Evolutionary conservation across 2,797 vertebrate genomes (phyloP).

Genomic region (Tympanoctomys barrerae): DNA sequence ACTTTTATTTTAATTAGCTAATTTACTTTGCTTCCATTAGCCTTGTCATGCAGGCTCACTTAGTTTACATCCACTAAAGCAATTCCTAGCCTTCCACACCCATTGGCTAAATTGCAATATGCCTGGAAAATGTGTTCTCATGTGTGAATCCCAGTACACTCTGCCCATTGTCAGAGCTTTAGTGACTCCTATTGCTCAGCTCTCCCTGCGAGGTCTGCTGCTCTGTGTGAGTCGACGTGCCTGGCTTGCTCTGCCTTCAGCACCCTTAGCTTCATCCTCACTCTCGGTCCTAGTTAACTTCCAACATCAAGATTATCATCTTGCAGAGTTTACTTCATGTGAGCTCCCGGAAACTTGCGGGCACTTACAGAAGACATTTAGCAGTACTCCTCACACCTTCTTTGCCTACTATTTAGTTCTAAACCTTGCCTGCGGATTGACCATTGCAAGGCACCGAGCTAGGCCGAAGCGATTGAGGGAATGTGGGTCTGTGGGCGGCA

Average conservation of each 20-base stretch:
- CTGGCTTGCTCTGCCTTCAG: neutral
- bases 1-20: slow-evolving; percentile 72
- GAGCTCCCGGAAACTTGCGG: neutral
- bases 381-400: neutral
- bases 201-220: neutral
- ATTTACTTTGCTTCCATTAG: slow-evolving; percentile 69
- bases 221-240: neutral
- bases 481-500: neutral
- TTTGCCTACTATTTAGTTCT: neutral
- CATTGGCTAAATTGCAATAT: slow-evolving; percentile 21
- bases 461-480: neutral
- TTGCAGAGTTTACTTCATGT: neutral
- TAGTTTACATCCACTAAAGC: slow-evolving; percentile 16
- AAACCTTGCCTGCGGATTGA: neutral
- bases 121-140: slow-evolving; percentile 30
- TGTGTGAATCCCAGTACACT: slow-evolving; percentile 13
- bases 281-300: neutral
- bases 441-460: neutral
- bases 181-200: slow-evolving; percentile 16
- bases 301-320: neutral
- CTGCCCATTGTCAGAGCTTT: slow-evolving; percentile 1
- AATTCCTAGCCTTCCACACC: neutral
- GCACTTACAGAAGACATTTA: neutral
- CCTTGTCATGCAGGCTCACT: slow-evolving; percentile 27
- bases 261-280: neutral